Conservation (phyloP, 1,140 invertebrate genomes). For the Rhyacophila brunnea region DNA sequence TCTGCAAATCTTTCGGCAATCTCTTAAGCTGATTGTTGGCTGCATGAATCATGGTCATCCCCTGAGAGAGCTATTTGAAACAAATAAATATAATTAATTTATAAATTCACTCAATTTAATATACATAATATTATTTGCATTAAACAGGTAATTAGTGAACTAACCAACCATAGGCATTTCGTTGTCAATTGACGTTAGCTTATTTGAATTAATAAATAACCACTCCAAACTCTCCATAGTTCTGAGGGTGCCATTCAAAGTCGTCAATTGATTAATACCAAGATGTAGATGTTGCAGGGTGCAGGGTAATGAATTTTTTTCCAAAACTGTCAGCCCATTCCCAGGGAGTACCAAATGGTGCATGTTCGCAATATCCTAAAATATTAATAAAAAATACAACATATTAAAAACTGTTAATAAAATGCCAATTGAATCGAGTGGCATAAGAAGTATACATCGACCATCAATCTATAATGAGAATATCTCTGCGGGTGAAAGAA, state of each 20-base stretch:
- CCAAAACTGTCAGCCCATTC: slow-evolving; percentile 68
- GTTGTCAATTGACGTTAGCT: slow-evolving; percentile 68
- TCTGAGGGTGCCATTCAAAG: slow-evolving; percentile 71
- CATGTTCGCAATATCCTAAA: slow-evolving; percentile 65
- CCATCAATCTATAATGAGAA: too few relatives aligned
- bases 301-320: slow-evolving; percentile 63
- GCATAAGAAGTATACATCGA: too few relatives aligned
- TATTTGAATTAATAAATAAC: slow-evolving; percentile 75
- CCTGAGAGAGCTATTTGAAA: slow-evolving; percentile 37
- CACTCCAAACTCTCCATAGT: slow-evolving; percentile 70
- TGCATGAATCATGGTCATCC: slow-evolving; percentile 67
- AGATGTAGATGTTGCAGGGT: slow-evolving; percentile 67
- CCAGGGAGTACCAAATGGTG: slow-evolving; percentile 68
- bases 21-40: slow-evolving; percentile 68
- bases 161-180: slow-evolving; percentile 64
- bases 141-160: slow-evolving; percentile 15
- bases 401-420: too few relatives aligned
- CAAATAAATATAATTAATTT: not conserved
- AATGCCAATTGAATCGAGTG: too few relatives aligned
- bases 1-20: slow-evolving; percentile 66
- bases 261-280: slow-evolving; percentile 67
- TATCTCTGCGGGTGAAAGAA: too few relatives aligned
- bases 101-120: not conserved
- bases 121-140: slow-evolving; percentile 1
- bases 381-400: slow-evolving; percentile 30